Evolutionary conservation across 2,888 invertebrate genomes (phyloP).

Genomic region (Pandemis corylana): DNA sequence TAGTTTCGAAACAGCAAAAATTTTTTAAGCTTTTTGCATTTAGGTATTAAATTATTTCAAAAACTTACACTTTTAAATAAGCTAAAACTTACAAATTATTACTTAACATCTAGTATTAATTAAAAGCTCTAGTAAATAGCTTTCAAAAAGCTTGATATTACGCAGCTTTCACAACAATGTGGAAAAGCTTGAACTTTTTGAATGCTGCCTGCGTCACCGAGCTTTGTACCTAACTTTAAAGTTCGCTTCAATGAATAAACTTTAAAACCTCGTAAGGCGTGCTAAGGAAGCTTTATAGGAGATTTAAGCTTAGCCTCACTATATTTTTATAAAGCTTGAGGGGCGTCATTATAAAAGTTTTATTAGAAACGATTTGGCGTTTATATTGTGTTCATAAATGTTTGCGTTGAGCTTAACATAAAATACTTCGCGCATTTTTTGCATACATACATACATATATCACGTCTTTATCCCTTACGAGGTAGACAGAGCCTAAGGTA

Average conservation of each 20-base stretch:
- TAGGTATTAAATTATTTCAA: too few species aligned
- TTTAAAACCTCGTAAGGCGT: conserved; percentile 40
- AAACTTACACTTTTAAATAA: too few species aligned
- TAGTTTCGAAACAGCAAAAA: too few species aligned
- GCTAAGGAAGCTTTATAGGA: conserved; percentile 39
- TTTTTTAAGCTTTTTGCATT: too few species aligned
- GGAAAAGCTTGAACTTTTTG: conserved; percentile 14
- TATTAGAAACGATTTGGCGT: conserved; percentile 29
- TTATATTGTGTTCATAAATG: conserved; percentile 10
- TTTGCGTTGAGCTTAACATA: not conserved
- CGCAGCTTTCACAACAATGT: conserved; percentile 5
- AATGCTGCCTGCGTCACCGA: conserved; percentile 16
- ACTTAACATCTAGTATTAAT: too few species aligned
- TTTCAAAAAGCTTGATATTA: not conserved
- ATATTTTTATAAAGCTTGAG: conserved; percentile 38
- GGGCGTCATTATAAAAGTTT: conserved; percentile 38
- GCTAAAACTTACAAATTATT: too few species aligned
- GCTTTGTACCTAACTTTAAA: conserved; percentile 30
- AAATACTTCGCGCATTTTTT: not conserved
- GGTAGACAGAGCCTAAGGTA: too few species aligned
- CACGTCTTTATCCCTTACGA: too few species aligned
- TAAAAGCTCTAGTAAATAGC: not conserved
- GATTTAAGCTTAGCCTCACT: conserved; percentile 29
- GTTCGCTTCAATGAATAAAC: conserved; percentile 40
- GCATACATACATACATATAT: too few species aligned